A percentile compares a stretch with the other conserved stretches of the same genome.
Evolutionary conservation across 2,113 vertebrate species (phyloP).

Genomic region (Atlantisia rogersi): DNA sequence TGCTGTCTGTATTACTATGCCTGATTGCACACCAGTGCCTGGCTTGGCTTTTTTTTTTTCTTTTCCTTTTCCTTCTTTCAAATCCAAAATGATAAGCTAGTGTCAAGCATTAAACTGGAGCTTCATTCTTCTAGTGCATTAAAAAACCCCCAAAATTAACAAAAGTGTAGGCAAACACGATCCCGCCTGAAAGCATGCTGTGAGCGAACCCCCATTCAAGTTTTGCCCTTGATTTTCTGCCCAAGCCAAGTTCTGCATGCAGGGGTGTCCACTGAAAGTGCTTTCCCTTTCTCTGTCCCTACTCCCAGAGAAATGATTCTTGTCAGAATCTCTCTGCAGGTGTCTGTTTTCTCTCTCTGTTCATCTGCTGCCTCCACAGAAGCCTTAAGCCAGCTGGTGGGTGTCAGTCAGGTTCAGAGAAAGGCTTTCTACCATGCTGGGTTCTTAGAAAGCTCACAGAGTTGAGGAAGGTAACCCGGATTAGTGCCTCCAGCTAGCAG

Average conservation of each 20-base stretch:
- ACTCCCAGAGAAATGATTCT: neutral
- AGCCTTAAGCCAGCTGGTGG: neutral
- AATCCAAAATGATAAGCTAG: rapidly evolving
- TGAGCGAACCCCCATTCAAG: neutral
- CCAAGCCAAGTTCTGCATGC: neutral
- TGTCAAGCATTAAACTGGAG: neutral
- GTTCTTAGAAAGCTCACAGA: neutral
- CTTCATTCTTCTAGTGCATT: neutral
- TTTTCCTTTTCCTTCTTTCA: neutral
- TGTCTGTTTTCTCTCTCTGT: neutral
- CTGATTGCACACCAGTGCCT: neutral
- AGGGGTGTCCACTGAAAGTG: neutral
- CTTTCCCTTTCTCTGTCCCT: neutral
- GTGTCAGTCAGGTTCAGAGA: neutral
- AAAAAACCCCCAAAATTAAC: neutral
- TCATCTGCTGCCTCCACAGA: neutral
- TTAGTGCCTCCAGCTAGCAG: neutral
- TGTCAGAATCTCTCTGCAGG: neutral
- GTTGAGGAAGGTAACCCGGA: neutral
- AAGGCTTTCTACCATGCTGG: neutral
- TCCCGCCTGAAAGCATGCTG: neutral
- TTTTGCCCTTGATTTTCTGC: neutral
- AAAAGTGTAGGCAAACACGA: neutral
- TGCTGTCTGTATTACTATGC: neutral
- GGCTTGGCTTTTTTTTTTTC: neutral